Evolutionary conservation across 2,888 invertebrate species (phyloP), one percentile per base, ranked within the genome.

Genomic region (Balanococcus diminutus): DNA sequence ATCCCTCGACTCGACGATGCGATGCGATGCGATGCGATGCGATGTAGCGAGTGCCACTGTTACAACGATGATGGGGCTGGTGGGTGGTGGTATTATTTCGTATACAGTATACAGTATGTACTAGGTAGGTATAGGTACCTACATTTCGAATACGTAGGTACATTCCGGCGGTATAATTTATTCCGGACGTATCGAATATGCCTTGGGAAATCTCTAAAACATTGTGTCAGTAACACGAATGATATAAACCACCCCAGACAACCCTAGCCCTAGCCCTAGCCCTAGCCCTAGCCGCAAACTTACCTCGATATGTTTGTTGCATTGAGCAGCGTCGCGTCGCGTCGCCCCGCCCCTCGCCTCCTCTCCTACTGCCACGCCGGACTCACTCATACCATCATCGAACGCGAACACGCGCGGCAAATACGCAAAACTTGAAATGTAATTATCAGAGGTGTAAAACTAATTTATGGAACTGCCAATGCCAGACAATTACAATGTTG

Each of bases 171-270:
- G 67, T 28, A 61, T 83, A 83, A 83, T 83, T 83, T 83, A 83
- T 83, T 83, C 83, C 83, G 83, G 83, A 83, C 83, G 83, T 56
- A 83, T 83, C 83, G 83, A 83, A 83, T 83, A 83, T 83, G 83
- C 83, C 83, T 83, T 83, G 83, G 83, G 83, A 83, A 83, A 83
- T 83, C 83, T 83, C 61, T 36, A 56, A 83, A 83, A 83, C 83
- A 83, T 83, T 83, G 83, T 83, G 83, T 83, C 83, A 83, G 83
- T 83, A 83, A 83, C 83, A 83, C 83, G 83, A 83, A 83, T 83
- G 83, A 83, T 83, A 83, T 56, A 83, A 83, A 83, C 83, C 83
- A 61, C 83, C 83, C 83, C 83, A 83, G 83, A 83, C 83, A 56
- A 83, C 83, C 83, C 83, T 56, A 83, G 83, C 83, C 83, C 36